Conservation (phyloP, 2,797 vertebrate species). For the Chromis chromis region DNA sequence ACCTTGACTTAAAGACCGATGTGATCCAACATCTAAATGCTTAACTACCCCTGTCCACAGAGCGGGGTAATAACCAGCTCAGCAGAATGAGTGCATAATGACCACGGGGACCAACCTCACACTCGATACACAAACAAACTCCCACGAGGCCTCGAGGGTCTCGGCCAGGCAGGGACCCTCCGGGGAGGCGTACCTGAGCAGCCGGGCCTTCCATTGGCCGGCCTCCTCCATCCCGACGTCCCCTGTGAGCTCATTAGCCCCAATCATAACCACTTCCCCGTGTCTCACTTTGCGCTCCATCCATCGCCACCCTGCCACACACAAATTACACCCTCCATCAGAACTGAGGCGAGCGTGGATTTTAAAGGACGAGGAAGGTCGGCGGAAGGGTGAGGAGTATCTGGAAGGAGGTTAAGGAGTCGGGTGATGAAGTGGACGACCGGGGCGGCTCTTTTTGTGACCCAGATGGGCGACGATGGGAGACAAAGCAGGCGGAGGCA, state of each 20-base stretch:
- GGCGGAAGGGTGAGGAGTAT: constrained; percentile 49
- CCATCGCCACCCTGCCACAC: constrained; percentile 65
- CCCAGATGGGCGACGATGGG: constrained; percentile 72
- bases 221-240: constrained; percentile 70
- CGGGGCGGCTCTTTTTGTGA: constrained; percentile 61
- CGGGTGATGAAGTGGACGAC: constrained; percentile 71
- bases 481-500: constrained; percentile 43
- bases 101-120: constrained; percentile 70
- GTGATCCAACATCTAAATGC: constrained; percentile 73
- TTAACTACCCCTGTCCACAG: constrained; percentile 63
- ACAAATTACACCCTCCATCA: constrained; percentile 76
- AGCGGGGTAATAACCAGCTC: constrained; percentile 67
- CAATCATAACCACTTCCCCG: constrained; percentile 79
- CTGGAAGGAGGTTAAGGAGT: constrained; percentile 55
- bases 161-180: constrained; percentile 59
- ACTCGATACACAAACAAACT: constrained; percentile 60
- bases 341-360: constrained; percentile 45
- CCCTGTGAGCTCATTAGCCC: constrained; percentile 85
- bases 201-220: constrained; percentile 53
- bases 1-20: constrained; percentile 68
- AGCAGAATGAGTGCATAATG: constrained; percentile 75
- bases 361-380: constrained; percentile 77
- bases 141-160: constrained; percentile 53
- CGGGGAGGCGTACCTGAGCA: constrained; percentile 54
- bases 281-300: constrained; percentile 68